These are phyloP conservation scores for Hippocampus guttulatus DNA, from an alignment of 2,113 vertebrate species.

Conservation along the genomic window DNA sequence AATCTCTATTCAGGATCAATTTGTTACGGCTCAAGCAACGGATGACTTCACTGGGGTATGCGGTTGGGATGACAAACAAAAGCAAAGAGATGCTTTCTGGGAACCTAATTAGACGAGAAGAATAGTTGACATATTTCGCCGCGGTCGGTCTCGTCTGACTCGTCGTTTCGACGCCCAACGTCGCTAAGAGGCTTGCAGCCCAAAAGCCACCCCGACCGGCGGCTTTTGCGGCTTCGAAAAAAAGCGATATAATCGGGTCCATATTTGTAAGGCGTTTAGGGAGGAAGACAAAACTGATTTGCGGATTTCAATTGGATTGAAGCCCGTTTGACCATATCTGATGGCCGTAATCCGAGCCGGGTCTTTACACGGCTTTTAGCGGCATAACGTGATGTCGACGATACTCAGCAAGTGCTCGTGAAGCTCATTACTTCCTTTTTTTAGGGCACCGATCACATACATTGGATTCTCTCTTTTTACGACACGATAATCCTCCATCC, in stretches of 20 bases:
- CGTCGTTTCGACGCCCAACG: slow-evolving; percentile 28
- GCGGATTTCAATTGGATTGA: slow-evolving; percentile 60
- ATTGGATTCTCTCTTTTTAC: background rate
- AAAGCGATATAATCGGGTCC: slow-evolving; percentile 63
- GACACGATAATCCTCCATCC: slow-evolving; percentile 45
- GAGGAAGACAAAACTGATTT: slow-evolving; percentile 51
- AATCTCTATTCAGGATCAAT: slow-evolving; percentile 6
- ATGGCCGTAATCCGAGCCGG: slow-evolving; percentile 47
- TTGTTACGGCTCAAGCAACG: background rate
- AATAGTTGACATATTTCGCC: background rate
- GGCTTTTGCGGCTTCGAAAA: slow-evolving; percentile 52
- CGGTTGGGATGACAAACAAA: background rate
- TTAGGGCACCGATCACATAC: slow-evolving; percentile 6
- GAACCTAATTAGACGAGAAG: slow-evolving; percentile 30
- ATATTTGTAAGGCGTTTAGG: slow-evolving; percentile 59
- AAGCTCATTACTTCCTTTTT: slow-evolving; percentile 12
- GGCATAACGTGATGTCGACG: slow-evolving; percentile 17
- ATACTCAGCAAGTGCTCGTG: slow-evolving; percentile 5
- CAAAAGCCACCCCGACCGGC: slow-evolving; percentile 52
- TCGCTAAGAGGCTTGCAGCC: slow-evolving; percentile 66
- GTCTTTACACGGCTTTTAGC: slow-evolving; percentile 1
- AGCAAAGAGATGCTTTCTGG: slow-evolving; percentile 15
- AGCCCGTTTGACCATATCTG: slow-evolving; percentile 47
- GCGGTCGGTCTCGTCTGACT: background rate
- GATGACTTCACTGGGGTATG: slow-evolving; percentile 11